Conservation (phyloP, 2,113 vertebrate species). For the Embiotoca jacksoni region DNA sequence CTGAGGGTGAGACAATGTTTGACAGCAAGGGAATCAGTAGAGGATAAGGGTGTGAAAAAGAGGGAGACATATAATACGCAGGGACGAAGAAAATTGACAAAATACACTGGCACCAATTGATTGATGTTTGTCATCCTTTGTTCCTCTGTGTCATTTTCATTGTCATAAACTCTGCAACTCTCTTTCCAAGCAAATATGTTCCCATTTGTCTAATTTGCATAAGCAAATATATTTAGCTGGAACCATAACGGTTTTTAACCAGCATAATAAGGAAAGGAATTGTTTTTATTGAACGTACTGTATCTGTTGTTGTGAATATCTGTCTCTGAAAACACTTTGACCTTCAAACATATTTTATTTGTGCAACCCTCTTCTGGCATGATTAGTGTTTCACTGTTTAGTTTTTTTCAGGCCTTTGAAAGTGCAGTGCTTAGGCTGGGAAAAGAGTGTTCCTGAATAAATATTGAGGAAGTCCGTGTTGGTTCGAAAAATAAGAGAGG, state of each 20-base stretch:
- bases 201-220: slow-evolving; percentile 9
- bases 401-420: background rate
- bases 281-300: background rate
- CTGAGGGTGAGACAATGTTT: background rate
- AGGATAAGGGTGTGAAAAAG: background rate
- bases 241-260: background rate
- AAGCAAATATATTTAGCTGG: background rate
- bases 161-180: background rate
- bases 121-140: background rate
- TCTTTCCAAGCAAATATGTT: background rate
- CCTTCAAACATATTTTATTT: background rate
- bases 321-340: background rate
- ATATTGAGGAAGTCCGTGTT: background rate
- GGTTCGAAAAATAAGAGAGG: background rate
- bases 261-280: background rate
- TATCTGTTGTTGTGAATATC: background rate
- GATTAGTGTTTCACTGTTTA: background rate
- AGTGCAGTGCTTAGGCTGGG: background rate
- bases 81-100: background rate
- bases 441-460: background rate
- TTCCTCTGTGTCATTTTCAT: background rate
- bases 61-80: background rate
- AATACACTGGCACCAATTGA: background rate
- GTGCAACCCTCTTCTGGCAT: background rate
- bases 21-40: background rate